These are phyloP conservation scores for Acrocyrtus sp. DNA, from an alignment of 2,888 invertebrate species.

Conservation along the genomic window DNA sequence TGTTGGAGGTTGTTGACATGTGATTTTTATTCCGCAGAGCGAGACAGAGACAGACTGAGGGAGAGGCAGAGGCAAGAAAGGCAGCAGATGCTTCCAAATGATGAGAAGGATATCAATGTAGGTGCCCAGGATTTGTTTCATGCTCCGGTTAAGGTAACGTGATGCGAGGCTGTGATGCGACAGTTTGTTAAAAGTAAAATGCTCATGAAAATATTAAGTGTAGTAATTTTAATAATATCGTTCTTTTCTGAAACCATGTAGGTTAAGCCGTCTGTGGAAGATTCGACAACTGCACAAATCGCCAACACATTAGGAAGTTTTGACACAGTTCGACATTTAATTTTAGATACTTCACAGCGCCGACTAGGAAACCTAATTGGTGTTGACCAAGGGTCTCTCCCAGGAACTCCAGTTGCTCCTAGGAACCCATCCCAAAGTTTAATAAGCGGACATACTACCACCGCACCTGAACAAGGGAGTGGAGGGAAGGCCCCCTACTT, in stretches of 20 bases:
- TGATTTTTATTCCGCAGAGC: slow-evolving; percentile 51
- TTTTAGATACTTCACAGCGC: slow-evolving; percentile 64
- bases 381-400: slow-evolving; percentile 69
- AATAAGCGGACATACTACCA: slow-evolving; percentile 10
- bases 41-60: slow-evolving; percentile 63
- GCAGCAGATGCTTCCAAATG: slow-evolving; percentile 63
- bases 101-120: slow-evolving; percentile 62
- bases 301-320: slow-evolving; percentile 63
- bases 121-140: slow-evolving; percentile 63
- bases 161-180: too few relatives aligned
- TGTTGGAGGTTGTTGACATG: background rate
- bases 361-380: slow-evolving; percentile 71
- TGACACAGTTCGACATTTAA: slow-evolving; percentile 62
- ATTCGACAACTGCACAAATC: slow-evolving; percentile 63
- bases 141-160: slow-evolving; percentile 63
- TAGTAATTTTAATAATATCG: background rate
- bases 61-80: slow-evolving; percentile 63
- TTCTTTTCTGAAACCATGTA: slow-evolving; percentile 17
- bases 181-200: background rate
- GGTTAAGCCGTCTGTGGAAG: slow-evolving; percentile 63
- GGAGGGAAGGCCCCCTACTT: too few relatives aligned
- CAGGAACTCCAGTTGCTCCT: slow-evolving; percentile 42
- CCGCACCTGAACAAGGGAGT: too few relatives aligned
- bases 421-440: slow-evolving; percentile 32
- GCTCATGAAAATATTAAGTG: slow-evolving; percentile 6